Conservation (phyloP, 2,113 vertebrate species). For the Pedetes capensis region DNA sequence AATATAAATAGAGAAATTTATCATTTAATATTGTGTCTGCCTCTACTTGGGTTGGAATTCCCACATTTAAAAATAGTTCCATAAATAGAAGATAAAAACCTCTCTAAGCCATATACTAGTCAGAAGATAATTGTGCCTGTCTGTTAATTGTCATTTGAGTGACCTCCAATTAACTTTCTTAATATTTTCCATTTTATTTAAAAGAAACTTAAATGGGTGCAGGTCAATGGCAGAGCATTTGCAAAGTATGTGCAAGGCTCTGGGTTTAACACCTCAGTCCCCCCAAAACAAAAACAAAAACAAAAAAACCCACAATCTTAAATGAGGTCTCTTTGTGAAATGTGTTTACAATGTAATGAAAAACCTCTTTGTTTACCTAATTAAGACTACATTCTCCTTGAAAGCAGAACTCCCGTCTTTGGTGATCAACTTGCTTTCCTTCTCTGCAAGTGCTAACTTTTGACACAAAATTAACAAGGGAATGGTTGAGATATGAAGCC, state of each 20-base stretch:
- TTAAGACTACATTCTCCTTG: conserved; percentile 76
- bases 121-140: conserved; percentile 85
- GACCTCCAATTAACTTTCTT: conserved; percentile 86
- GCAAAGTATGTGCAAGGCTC: too few relatives aligned
- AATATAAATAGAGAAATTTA: conserved; percentile 88
- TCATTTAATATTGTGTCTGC: conserved; percentile 82
- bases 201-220: conserved; percentile 87
- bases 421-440: conserved; percentile 37
- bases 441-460: conserved; percentile 56
- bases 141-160: conserved; percentile 85
- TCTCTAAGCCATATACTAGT: conserved; percentile 82
- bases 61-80: conserved; percentile 83
- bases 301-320: too few relatives aligned
- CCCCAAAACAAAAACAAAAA: too few relatives aligned
- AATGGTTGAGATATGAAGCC: neutral
- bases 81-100: conserved; percentile 87
- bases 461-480: conserved; percentile 4
- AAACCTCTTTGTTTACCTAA: conserved; percentile 82
- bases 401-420: conserved; percentile 67
- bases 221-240: too few relatives aligned
- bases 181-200: conserved; percentile 84
- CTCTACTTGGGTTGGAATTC: conserved; percentile 81
- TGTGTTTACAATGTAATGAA: conserved; percentile 81
- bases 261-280: too few relatives aligned
- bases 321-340: conserved; percentile 85